Percentiles rank a stretch among this genome's conserved stretches.
Conservation (phyloP, 2,797 vertebrate species). For the Hippopotamyrus pictus region DNA sequence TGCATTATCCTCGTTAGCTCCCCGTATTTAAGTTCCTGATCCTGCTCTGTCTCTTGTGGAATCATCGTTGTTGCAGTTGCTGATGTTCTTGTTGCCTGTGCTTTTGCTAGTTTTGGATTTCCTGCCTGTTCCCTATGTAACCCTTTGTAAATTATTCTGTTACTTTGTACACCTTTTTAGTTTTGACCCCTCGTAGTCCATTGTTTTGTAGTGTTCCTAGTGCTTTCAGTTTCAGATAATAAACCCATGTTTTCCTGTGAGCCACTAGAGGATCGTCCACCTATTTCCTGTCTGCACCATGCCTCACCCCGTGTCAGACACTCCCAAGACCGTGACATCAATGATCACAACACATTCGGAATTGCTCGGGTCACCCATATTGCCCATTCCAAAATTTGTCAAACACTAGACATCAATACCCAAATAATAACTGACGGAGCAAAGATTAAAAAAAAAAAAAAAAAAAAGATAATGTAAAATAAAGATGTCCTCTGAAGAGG, state of each 20-base stretch:
- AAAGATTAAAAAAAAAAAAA: neutral
- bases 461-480: no score
- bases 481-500: no score
- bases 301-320: neutral
- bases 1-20: neutral
- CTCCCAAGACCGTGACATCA: neutral
- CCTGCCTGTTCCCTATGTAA: neutral
- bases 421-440: neutral
- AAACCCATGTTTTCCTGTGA: neutral
- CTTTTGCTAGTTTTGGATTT: neutral
- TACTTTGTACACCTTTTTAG: neutral
- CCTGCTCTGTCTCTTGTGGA: neutral
- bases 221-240: neutral
- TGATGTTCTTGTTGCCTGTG: neutral
- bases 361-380: neutral
- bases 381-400: neutral
- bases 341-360: neutral
- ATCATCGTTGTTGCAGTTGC: neutral
- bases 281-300: neutral
- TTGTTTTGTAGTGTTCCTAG: neutral
- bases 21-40: neutral
- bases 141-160: neutral
- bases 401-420: neutral
- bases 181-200: neutral
- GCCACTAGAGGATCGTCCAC: neutral